A percentile compares a stretch with the other conserved stretches of the same genome.
These are phyloP conservation scores for Danio kyathit DNA, from an alignment of 2,797 vertebrate genomes.

Conservation along the genomic window DNA sequence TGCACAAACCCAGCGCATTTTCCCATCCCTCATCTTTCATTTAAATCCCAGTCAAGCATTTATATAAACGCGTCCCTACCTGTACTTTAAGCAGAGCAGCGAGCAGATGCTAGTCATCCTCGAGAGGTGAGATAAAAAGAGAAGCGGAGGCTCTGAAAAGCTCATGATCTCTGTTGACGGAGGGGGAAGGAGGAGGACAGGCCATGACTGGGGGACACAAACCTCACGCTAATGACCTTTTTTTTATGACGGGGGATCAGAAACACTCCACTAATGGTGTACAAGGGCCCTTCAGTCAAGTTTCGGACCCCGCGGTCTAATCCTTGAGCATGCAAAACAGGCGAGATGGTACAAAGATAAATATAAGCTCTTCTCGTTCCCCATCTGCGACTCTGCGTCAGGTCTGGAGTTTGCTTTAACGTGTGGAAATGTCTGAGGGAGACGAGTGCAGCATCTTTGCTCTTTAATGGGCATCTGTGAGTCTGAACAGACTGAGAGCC, in stretches of 20 bases:
- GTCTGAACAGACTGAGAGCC: constrained; percentile 64
- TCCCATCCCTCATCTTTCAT: constrained; percentile 18
- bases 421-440: constrained; percentile 16
- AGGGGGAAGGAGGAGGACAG: constrained; percentile 20
- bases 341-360: constrained; percentile 28
- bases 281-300: constrained; percentile 20
- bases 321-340: constrained; percentile 32
- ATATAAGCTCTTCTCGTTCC: constrained; percentile 36
- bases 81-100: constrained; percentile 96
- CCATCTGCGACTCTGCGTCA: constrained; percentile 23
- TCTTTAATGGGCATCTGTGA: constrained; percentile 71
- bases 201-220: constrained; percentile 56
- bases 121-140: constrained; percentile 59
- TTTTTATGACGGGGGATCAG: constrained; percentile 21
- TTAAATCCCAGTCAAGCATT: constrained; percentile 43
- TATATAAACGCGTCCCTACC: constrained; percentile 80
- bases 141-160: constrained; percentile 51
- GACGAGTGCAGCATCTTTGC: constrained; percentile 40
- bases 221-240: constrained; percentile 52
- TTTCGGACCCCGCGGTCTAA: constrained; percentile 22
- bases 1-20: constrained; percentile 36
- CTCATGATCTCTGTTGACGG: constrained; percentile 57
- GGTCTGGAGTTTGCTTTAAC: constrained; percentile 25
- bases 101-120: constrained; percentile 96
- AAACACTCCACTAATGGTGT: background rate